Conservation (phyloP, 2,888 invertebrate genomes). For the Eupithecia subumbrata region DNA sequence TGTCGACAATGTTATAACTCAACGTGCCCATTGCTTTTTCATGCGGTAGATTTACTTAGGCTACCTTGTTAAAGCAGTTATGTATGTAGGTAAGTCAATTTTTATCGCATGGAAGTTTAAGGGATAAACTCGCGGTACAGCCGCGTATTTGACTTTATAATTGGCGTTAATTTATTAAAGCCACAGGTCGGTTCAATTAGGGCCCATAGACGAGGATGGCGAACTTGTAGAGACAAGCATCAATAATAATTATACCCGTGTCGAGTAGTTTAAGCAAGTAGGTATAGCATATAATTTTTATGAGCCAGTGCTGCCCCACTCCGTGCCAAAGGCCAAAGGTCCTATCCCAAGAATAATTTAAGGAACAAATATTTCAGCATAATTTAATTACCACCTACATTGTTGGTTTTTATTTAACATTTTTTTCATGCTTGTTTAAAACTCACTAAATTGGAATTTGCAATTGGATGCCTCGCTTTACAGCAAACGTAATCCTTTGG, state of each 20-base stretch:
- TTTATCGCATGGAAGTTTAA: slow-evolving; percentile 13
- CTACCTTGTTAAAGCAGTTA: slow-evolving; percentile 8
- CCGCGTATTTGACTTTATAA: slow-evolving; percentile 64
- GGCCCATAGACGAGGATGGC: slow-evolving; percentile 26
- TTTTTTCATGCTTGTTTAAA: slow-evolving; percentile 14
- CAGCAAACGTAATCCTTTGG: neutral
- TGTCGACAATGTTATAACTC: slow-evolving; percentile 11
- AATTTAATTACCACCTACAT: neutral
- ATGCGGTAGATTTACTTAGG: neutral
- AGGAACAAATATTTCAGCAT: neutral
- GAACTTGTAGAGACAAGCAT: slow-evolving; percentile 9
- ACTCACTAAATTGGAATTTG: slow-evolving; percentile 22
- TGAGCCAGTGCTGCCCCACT: neutral
- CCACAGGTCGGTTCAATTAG: slow-evolving; percentile 55
- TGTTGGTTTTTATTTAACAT: neutral
- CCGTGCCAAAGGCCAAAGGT: neutral
- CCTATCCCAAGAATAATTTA: neutral
- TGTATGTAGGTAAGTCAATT: slow-evolving; percentile 19
- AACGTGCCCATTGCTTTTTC: slow-evolving; percentile 28
- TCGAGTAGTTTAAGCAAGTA: neutral
- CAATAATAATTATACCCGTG: neutral
- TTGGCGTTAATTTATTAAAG: slow-evolving; percentile 65
- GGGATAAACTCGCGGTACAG: slow-evolving; percentile 27
- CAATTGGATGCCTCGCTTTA: slow-evolving; percentile 18
- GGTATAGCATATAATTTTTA: neutral